Base-by-base conservation (phyloP, 2,888 invertebrate genomes). In the Allolobophora icterica region DNA sequence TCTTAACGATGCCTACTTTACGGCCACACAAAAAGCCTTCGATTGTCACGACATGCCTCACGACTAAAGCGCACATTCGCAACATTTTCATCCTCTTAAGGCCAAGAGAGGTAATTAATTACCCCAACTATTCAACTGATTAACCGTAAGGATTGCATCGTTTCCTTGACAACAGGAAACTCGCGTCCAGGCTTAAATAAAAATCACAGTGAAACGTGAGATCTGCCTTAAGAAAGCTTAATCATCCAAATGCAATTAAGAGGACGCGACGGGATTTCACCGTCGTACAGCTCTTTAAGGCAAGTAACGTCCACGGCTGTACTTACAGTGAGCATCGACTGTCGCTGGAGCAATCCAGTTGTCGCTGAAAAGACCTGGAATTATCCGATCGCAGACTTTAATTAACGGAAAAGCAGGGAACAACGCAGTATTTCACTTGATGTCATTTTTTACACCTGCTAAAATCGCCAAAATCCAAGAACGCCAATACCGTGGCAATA, bases 381-480 rank as follows among this genome's bases (percentile, higher is more conserved):
- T 71, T 71, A 71, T 71, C 71, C 71, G 71, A 71, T 30, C 30
- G n/a, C 71, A 5, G 71, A 8, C n/a, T 71, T 71, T n/a, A 71
- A 71, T 71, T 71, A 71, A n/a, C 30, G 11, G 71, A 30, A n/a
- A 8, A n/a, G 71, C 71, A n/a, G 8, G n/a, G n/a, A 71, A 71
- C 11, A 71, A 71, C 2, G 71, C 30, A 30, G 30, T 71, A 71
- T 71, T 71, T 71, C 71, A 71, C n/a, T 1, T 8, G 71, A n/a
- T 71, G 71, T 71, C 71, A 71, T 71, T 71, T 52, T 71, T 71
- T n/a, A n/a, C 71, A 71, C 71, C 71, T 71, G 71, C 71, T 17
- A n/a, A 8, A 71, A 71, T 71, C 71, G 71, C 30, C n/a, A 71
- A 71, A 71, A 71, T 71, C 71, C 71, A 71, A n/a, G 71, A 71